Percentiles rank a stretch among this genome's conserved stretches.
Evolutionary conservation across 2,113 vertebrate species (phyloP).

Genomic region (Chloroceryle aenea): DNA sequence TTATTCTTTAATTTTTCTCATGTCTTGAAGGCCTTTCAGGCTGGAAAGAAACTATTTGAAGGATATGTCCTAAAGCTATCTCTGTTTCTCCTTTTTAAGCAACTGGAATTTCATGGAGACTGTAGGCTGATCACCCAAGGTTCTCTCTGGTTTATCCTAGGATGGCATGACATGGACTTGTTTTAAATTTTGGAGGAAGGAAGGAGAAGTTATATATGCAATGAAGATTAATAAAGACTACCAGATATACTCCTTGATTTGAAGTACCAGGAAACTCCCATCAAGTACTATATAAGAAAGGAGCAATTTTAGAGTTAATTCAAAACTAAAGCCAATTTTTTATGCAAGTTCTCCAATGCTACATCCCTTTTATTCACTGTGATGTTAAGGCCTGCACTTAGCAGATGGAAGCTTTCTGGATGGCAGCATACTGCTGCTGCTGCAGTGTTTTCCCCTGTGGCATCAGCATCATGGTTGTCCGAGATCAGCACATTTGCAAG

Average conservation of each 20-base stretch:
- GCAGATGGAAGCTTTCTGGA: neutral
- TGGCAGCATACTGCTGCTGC: neutral
- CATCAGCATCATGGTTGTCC: neutral
- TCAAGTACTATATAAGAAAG: neutral
- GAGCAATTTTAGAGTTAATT: neutral
- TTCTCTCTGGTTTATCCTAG: neutral
- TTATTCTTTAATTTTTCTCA: neutral
- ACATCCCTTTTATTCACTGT: neutral
- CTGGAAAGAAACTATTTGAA: neutral
- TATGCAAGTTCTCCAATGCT: neutral
- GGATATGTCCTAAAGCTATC: neutral
- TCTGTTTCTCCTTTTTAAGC: neutral
- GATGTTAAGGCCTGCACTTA: neutral
- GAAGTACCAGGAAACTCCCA: neutral
- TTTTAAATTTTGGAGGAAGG: neutral
- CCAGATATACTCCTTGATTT: neutral
- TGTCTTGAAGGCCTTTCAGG: neutral
- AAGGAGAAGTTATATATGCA: neutral
- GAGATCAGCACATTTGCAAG: neutral
- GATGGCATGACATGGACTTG: neutral
- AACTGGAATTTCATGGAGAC: neutral
- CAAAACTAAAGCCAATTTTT: neutral
- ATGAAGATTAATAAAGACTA: neutral
- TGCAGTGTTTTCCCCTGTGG: neutral
- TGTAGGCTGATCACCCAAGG: neutral